These are phyloP conservation scores for Halocynthia aurantium DNA, from an alignment of 23 tunicate species.

Conservation along the genomic window DNA sequence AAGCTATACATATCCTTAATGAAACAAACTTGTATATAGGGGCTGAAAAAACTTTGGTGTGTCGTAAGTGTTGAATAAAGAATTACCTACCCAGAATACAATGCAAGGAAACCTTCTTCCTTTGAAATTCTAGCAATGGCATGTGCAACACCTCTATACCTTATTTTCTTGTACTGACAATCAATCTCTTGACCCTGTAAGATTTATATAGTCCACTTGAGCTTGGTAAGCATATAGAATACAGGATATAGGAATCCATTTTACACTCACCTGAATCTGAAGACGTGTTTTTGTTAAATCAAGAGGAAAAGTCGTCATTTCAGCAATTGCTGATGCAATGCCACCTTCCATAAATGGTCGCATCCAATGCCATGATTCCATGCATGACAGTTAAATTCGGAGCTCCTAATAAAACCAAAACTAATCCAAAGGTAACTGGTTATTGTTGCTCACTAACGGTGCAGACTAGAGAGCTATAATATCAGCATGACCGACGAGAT, in stretches of 20 bases:
- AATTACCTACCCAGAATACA: constrained; percentile 53
- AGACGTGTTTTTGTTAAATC: constrained; percentile 65
- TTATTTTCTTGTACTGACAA: constrained; percentile 25
- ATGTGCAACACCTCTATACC: constrained; percentile 51
- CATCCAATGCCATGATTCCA: constrained; percentile 31
- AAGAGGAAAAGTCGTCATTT: constrained; percentile 60
- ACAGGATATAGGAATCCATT: background rate
- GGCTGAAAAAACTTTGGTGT: background rate
- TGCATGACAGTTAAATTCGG: constrained; percentile 12
- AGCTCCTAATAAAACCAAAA: no score
- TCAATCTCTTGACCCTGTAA: constrained; percentile 68
- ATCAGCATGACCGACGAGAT: no score
- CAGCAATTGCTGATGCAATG: constrained; percentile 67
- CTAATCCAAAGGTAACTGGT: no score
- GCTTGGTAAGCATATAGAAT: background rate
- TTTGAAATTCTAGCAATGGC: constrained; percentile 33
- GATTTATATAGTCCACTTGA: background rate
- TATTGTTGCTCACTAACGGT: no score
- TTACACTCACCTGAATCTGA: constrained; percentile 56
- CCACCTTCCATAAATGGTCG: constrained; percentile 56
- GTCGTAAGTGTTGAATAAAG: background rate
- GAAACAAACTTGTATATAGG: background rate
- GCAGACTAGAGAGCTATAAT: no score
- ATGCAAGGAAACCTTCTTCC: constrained; percentile 39
- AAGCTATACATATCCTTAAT: no score